These are phyloP conservation scores for Potorous gilbertii DNA, from an alignment of 2,797 vertebrate species.

Conservation along the genomic window DNA sequence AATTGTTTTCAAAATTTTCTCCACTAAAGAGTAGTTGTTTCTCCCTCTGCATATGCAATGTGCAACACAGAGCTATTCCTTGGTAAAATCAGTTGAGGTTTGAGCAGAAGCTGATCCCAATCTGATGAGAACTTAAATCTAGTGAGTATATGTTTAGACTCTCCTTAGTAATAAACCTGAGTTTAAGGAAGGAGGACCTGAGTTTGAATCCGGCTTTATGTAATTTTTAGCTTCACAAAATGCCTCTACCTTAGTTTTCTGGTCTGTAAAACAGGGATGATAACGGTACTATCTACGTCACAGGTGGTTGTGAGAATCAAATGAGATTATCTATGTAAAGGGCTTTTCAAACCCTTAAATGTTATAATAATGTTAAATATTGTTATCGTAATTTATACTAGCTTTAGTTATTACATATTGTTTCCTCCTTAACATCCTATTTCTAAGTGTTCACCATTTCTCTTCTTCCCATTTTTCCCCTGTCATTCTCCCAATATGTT, in stretches of 20 bases:
- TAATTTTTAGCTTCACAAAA: neutral
- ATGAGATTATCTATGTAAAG: neutral
- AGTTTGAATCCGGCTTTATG: neutral
- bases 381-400: neutral
- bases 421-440: neutral
- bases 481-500: neutral
- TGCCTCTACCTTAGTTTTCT: neutral
- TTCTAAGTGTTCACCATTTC: neutral
- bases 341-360: neutral
- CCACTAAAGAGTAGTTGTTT: neutral
- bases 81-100: neutral
- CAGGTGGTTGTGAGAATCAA: slow-evolving; percentile 9
- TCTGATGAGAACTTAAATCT: neutral
- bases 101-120: neutral
- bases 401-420: neutral
- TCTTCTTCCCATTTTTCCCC: neutral
- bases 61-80: neutral
- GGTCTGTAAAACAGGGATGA: neutral
- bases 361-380: neutral
- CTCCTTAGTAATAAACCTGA: neutral
- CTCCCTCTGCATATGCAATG: neutral
- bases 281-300: neutral
- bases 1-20: neutral
- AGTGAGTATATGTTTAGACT: neutral
- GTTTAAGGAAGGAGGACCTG: neutral